Conservation (phyloP, 2,888 invertebrate genomes). For the Heterodera filipjevi region DNA sequence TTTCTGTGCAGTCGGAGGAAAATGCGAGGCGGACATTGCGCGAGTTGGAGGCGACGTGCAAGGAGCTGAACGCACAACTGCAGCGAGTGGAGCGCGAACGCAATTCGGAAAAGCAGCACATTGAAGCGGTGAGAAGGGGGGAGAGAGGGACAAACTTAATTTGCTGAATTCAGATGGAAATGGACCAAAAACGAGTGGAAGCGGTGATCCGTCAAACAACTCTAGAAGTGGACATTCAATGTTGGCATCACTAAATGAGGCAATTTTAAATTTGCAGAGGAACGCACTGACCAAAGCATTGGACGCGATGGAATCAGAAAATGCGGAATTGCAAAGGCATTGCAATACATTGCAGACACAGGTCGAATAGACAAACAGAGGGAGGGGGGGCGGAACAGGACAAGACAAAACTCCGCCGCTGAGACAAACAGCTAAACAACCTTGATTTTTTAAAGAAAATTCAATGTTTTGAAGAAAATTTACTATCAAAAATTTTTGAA, state of each 20-base stretch:
- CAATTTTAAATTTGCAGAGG: conserved; percentile 20
- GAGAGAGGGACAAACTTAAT: neutral
- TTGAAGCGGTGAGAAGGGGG: conserved; percentile 15
- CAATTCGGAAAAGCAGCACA: conserved; percentile 23
- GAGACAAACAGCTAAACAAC: neutral
- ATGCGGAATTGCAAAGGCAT: conserved; percentile 33
- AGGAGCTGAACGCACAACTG: conserved; percentile 29
- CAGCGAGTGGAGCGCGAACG: conserved; percentile 16
- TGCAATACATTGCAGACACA: conserved; percentile 27
- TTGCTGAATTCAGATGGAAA: conserved; percentile 27
- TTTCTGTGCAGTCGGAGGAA: conserved; percentile 27
- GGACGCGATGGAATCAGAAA: conserved; percentile 34
- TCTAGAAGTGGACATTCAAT: conserved; percentile 10
- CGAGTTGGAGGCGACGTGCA: conserved; percentile 13
- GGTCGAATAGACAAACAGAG: neutral
- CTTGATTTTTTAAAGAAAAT: neutral
- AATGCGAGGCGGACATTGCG: conserved; percentile 20
- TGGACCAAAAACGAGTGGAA: conserved; percentile 31
- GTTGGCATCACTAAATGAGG: neutral
- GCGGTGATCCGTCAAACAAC: conserved; percentile 36
- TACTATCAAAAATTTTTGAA: no score
- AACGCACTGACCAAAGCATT: conserved; percentile 35
- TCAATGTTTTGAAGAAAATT: no score
- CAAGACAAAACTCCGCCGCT: neutral
- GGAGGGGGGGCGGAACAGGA: neutral